Base-by-base conservation (phyloP, 30 jellyfish, hydroid and myxozoan species). In the Chrysaora quinquecirrha region DNA sequence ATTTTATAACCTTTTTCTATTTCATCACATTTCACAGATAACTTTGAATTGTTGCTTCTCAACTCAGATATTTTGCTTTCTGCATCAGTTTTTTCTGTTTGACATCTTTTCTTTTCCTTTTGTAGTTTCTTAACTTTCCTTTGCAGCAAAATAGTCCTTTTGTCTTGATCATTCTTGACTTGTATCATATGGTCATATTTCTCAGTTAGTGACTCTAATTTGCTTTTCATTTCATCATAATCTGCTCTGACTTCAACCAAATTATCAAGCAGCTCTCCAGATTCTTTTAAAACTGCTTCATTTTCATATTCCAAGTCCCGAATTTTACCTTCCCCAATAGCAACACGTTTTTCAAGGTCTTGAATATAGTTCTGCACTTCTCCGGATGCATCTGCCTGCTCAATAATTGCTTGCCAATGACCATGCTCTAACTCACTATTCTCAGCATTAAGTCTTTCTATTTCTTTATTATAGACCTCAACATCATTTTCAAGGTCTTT, bases 261-360 rank as follows among this genome's bases (percentile, higher is more conserved):
- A 49, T 77, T 82, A 38, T 88, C 97, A 34, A 83, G 75, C 61
- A 87, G 27, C 19, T 82, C 96, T 1, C 89, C 71, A 1, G 90
- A 48, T 75, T 94, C 96, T 22, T 70, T 87, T 19, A 88, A 29
- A 20, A 82, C 62, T 34, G 90, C 80, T 16, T 94, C 99, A 30
- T 83, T 87, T 46, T 83, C 97, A 20, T 38, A 73, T 69, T 94
- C 97, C 2, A 94, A 69, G 10, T 88, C 96, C 73, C 90, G 54
- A 22, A 85, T 80, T 18, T 90, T 95, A n/a, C 78, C 43, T 27
- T 94, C 99, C 16, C 87, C 73, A n/a, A 76, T 89, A 38, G 72
- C 63, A 3, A 88, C 74, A 12, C 96, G 83, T 22, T 78, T 89
- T 58, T 94, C 99, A 1, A 94, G 92, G n/a, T 95, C 93, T 27